phyloP scores from a whole-genome alignment of 2,113 vertebrate genomes.

The Erythrocercus mccallii region DNA sequence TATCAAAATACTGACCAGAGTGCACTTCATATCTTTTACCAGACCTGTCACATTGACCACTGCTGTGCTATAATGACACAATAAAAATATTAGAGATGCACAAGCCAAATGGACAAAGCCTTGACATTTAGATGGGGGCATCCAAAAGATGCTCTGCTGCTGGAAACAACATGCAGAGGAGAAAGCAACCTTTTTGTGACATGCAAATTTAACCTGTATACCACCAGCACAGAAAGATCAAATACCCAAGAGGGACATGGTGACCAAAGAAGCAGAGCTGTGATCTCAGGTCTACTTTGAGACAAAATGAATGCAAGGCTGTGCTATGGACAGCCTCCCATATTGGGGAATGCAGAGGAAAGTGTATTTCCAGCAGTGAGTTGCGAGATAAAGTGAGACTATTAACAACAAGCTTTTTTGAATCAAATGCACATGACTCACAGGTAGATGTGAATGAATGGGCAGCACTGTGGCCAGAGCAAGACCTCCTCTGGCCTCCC shows the following conservation, averaged over 20 bases:
- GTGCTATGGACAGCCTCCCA: fast-evolving
- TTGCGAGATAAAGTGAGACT: fast-evolving
- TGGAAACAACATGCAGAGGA: neutral
- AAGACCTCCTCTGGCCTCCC: neutral
- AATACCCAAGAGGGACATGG: neutral
- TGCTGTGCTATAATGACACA: neutral
- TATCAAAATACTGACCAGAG: neutral
- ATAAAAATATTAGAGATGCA: neutral
- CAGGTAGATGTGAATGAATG: neutral
- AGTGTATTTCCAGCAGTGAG: neutral
- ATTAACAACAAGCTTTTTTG: neutral
- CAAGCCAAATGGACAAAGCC: neutral
- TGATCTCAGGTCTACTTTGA: neutral
- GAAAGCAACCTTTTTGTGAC: neutral
- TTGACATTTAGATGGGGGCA: neutral
- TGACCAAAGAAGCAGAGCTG: neutral
- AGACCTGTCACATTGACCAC: neutral
- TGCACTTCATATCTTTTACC: neutral
- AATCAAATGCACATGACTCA: neutral
- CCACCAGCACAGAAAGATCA: neutral
- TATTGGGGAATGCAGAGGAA: neutral
- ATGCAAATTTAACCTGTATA: neutral
- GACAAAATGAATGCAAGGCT: neutral
- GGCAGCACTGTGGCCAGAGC: neutral
- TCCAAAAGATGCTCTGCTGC: neutral